Evolutionary conservation across 2,113 vertebrate species (phyloP).

Genomic region (Dasyornis broadbenti): DNA sequence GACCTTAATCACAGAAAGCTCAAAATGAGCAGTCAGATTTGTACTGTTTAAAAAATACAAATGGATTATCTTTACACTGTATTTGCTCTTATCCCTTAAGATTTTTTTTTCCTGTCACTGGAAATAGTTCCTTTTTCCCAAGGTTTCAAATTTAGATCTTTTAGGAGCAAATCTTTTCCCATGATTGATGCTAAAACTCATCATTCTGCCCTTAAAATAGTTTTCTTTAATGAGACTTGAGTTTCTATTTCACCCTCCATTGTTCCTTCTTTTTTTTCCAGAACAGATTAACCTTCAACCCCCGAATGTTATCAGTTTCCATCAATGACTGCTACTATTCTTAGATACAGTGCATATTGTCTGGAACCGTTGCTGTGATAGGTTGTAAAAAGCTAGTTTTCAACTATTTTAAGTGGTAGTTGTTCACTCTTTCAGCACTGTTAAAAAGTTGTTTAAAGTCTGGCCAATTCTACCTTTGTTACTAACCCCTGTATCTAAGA

Average conservation of each 20-base stretch:
- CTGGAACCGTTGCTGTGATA: background rate
- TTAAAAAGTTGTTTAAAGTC: background rate
- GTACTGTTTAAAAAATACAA: background rate
- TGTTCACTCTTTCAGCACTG: conserved; percentile 19
- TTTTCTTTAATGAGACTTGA: conserved; percentile 42
- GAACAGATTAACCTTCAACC: background rate
- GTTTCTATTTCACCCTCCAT: conserved; percentile 52
- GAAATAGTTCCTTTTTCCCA: background rate
- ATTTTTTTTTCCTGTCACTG: background rate
- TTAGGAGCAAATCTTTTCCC: conserved; percentile 22
- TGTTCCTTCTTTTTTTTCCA: background rate
- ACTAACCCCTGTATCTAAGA: background rate
- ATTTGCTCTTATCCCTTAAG: background rate
- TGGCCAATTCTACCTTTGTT: background rate
- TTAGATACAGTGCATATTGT: conserved; percentile 55
- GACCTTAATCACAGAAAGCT: background rate
- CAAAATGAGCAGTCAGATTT: background rate
- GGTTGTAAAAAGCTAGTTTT: background rate
- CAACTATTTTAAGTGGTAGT: conserved; percentile 6
- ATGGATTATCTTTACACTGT: background rate
- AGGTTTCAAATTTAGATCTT: conserved; percentile 24
- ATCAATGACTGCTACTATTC: conserved; percentile 48
- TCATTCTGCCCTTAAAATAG: conserved; percentile 35
- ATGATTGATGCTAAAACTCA: conserved; percentile 26
- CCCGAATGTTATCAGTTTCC: conserved; percentile 48